These are phyloP conservation scores for Eunapius fragilis DNA, from an alignment of 37 sponge, comb jelly and placozoan genomes.

Conservation along the genomic window DNA sequence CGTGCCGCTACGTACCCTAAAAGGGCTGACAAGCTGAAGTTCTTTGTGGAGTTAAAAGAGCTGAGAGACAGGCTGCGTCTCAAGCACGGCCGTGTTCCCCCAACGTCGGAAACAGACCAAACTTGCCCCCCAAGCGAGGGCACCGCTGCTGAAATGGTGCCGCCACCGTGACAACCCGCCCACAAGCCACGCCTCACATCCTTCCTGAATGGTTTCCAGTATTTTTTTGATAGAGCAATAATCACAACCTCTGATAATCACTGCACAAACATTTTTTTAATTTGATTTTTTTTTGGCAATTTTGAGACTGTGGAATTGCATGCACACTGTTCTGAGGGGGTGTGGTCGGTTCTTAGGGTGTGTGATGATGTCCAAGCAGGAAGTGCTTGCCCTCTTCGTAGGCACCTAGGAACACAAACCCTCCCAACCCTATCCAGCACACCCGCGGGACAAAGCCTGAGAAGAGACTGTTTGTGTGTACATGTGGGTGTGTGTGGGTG, in stretches of 20 bases:
- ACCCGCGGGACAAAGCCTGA: constrained; percentile 86
- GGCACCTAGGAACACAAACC: constrained; percentile 94
- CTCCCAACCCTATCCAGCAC: constrained; percentile 86
- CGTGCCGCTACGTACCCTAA: constrained; percentile 80
- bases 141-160: too few relatives aligned
- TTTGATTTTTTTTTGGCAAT: neutral
- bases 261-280: neutral
- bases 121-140: neutral
- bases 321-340: neutral
- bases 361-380: neutral
- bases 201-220: neutral
- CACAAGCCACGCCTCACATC: neutral
- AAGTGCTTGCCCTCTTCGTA: constrained; percentile 68
- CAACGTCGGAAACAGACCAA: too few relatives aligned
- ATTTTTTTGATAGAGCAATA: neutral
- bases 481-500: neutral
- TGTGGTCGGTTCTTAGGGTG: neutral
- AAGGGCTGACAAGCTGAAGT: constrained; percentile 81
- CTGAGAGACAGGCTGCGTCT: constrained; percentile 52
- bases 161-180: neutral
- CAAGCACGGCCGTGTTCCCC: too few relatives aligned
- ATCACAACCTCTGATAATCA: neutral
- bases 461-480: constrained; percentile 57
- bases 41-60: constrained; percentile 79
- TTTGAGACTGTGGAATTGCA: neutral